Evolutionary conservation across 1,140 invertebrate genomes (phyloP).

Genomic region (Drosophila oshimai): DNA sequence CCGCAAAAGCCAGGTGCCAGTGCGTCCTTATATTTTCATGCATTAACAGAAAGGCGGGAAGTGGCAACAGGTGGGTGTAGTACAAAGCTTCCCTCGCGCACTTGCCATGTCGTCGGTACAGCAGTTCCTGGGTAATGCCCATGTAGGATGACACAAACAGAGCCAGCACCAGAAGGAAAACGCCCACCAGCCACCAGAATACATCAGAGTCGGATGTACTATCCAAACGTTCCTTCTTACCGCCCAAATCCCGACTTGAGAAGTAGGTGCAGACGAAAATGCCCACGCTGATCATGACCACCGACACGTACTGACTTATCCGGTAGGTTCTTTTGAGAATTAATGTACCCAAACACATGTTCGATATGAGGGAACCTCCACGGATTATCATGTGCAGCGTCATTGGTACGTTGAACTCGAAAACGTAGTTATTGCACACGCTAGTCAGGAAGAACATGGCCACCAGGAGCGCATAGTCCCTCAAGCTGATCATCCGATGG

Average conservation of each 20-base stretch:
- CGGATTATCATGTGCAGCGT: slow-evolving; percentile 99
- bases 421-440: slow-evolving; percentile 97
- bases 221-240: background rate
- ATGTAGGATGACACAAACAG: slow-evolving; percentile 97
- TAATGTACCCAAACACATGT: slow-evolving; percentile 96
- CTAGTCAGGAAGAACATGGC: slow-evolving; percentile 96
- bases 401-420: slow-evolving; percentile 98
- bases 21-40: slow-evolving; percentile 89
- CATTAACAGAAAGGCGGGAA: slow-evolving; percentile 64
- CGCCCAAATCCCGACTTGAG: slow-evolving; percentile 84
- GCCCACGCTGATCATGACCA: slow-evolving; percentile 95
- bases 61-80: slow-evolving; percentile 87
- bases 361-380: slow-evolving; percentile 97
- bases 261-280: slow-evolving; percentile 96
- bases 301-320: slow-evolving; percentile 94
- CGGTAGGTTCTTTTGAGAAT: slow-evolving; percentile 93
- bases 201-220: background rate
- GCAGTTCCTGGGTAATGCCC: slow-evolving; percentile 97
- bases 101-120: slow-evolving; percentile 94
- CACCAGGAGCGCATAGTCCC: slow-evolving; percentile 93
- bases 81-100: slow-evolving; percentile 97
- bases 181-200: slow-evolving; percentile 92
- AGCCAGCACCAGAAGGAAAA: slow-evolving; percentile 92
- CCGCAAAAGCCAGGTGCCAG: slow-evolving; percentile 38
- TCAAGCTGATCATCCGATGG: slow-evolving; percentile 88